These are phyloP conservation scores for Drosophila dunni DNA, from an alignment of 1,140 invertebrate species.

Conservation along the genomic window DNA sequence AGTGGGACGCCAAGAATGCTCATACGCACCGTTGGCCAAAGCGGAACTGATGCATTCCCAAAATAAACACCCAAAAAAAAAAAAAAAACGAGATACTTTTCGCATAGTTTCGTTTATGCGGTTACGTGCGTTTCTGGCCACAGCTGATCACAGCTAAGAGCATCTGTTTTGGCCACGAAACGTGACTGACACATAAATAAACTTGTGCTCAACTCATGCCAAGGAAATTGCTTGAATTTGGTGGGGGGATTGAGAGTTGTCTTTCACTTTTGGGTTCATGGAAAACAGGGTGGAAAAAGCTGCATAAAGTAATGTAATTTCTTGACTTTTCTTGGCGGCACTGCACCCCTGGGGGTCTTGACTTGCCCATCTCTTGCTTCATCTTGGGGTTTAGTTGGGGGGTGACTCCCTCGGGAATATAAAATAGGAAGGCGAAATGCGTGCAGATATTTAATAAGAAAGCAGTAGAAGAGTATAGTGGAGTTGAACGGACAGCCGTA, in stretches of 20 bases:
- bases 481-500: too few relatives aligned
- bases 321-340: background rate
- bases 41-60: constrained; percentile 39
- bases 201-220: background rate
- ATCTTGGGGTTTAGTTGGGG: background rate
- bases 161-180: constrained; percentile 1
- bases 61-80: constrained; percentile 28
- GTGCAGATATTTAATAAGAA: constrained; percentile 20
- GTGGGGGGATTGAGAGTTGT: background rate
- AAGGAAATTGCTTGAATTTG: background rate
- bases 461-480: background rate
- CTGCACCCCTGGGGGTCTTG: constrained; percentile 10
- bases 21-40: constrained; percentile 25
- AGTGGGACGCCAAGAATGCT: background rate
- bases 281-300: constrained; percentile 1
- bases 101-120: constrained; percentile 7
- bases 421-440: background rate
- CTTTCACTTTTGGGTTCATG: background rate
- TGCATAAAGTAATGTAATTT: constrained; percentile 11
- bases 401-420: background rate
- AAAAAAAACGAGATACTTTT: background rate
- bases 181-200: constrained; percentile 9
- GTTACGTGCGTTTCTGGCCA: background rate
- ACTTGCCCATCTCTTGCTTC: background rate
- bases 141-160: constrained; percentile 19